A percentile compares a stretch with the other conserved stretches of the same genome.
These are phyloP conservation scores for Bucco capensis DNA, from an alignment of 2,113 vertebrate species.

Conservation along the genomic window DNA sequence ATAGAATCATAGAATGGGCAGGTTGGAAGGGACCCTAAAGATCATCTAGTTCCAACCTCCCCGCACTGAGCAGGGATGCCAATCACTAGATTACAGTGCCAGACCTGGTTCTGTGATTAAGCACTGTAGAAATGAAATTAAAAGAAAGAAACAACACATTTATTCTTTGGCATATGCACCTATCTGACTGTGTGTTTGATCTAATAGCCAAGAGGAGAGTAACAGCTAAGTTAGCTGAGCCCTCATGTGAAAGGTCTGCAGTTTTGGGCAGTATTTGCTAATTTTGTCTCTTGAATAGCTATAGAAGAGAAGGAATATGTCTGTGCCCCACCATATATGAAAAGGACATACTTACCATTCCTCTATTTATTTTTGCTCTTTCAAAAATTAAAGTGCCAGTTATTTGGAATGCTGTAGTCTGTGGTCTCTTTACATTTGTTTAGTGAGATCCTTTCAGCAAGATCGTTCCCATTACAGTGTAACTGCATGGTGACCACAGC, in stretches of 20 bases:
- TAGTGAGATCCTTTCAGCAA: constrained; percentile 51
- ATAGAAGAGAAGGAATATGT: constrained; percentile 20
- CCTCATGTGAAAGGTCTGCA: background rate
- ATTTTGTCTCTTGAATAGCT: constrained; percentile 38
- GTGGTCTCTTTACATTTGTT: constrained; percentile 69
- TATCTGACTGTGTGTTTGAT: background rate
- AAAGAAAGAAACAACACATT: background rate
- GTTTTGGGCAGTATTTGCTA: constrained; percentile 32
- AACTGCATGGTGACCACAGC: constrained; percentile 68
- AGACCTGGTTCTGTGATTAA: no score
- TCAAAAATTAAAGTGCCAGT: constrained; percentile 69
- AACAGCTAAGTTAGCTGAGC: background rate
- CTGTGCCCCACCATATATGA: constrained; percentile 6
- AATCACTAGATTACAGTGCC: no score
- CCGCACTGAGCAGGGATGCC: no score
- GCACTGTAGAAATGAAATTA: no score
- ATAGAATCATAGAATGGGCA: no score
- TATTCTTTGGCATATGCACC: constrained; percentile 48
- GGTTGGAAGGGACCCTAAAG: no score
- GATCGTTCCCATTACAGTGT: constrained; percentile 61
- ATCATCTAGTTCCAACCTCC: no score
- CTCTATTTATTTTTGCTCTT: constrained; percentile 70
- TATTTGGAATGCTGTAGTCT: constrained; percentile 70
- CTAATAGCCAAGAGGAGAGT: constrained; percentile 23
- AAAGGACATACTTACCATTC: constrained; percentile 59